These are phyloP conservation scores for Melitaea athalia DNA, from an alignment of 2,888 invertebrate genomes.

Conservation along the genomic window DNA sequence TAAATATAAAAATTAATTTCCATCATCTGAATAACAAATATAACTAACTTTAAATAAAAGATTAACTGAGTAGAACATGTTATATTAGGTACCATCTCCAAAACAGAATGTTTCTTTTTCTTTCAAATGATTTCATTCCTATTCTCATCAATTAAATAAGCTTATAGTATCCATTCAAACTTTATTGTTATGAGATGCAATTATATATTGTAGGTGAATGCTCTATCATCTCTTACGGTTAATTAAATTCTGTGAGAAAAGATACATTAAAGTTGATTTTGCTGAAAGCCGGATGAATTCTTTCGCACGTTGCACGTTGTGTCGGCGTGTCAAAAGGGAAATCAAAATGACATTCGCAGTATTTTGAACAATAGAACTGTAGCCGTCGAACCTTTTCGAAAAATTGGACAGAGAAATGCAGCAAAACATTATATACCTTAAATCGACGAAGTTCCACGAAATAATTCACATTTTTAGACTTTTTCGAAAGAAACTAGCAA, in stretches of 20 bases:
- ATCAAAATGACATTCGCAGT: constrained; percentile 18
- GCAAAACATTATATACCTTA: too few species aligned
- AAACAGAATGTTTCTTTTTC: too few species aligned
- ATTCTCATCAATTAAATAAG: neutral
- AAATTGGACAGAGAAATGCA: too few species aligned
- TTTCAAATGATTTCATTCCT: neutral
- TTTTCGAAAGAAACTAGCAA: too few species aligned
- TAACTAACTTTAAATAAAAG: too few species aligned
- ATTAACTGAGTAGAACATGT: too few species aligned
- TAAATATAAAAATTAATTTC: too few species aligned
- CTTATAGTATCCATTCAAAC: neutral
- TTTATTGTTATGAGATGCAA: constrained; percentile 11
- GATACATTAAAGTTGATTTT: constrained; percentile 30
- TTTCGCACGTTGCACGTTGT: constrained; percentile 43
- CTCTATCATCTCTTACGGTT: constrained; percentile 31
- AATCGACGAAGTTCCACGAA: too few species aligned
- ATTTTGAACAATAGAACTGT: constrained; percentile 11
- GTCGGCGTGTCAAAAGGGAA: constrained; percentile 47
- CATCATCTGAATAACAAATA: too few species aligned
- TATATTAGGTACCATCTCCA: too few species aligned
- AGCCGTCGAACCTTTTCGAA: too few species aligned
- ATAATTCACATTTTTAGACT: too few species aligned
- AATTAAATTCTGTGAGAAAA: constrained; percentile 26
- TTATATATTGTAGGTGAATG: constrained; percentile 22
- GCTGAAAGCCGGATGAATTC: constrained; percentile 49